Base-by-base conservation (phyloP, 2,888 invertebrate species). In the Phytoseiulus persimilis region DNA sequence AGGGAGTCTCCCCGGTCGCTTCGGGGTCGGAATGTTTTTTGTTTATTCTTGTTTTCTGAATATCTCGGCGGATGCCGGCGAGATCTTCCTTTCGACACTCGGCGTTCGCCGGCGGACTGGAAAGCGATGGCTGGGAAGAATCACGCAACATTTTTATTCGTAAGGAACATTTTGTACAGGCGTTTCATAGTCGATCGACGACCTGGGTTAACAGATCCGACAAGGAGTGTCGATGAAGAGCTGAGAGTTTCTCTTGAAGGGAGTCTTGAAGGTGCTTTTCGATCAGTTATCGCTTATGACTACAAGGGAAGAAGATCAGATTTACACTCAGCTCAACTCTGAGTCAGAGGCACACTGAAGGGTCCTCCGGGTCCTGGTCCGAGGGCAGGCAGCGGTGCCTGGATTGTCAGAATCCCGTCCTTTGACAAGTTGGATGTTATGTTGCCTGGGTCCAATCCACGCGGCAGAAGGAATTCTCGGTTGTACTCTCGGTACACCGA, bases 401-500 rank as follows among this genome's bases (percentile, higher is more conserved):
- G 98, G 89, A 99, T 98, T 83, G 98, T 98, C 91, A 99, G 94
- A 46, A 98, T 97, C 84, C 99, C 99, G 93, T 98, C 98, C 93
- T 97, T 97, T 93, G 97, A 97, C 92, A 99, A 94, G 89, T 98
- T 98, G 46, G 98, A 98, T 93, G 96, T 96, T 94, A 99, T 98
- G 91, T 95, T 95, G 94, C 98, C 98, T 0, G 98, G 98, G 93
- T 98, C 97, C 90, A 98, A 97, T 92, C 98, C 98, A 93, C 97
- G 96, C 9, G 98, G 99, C 93, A 99, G 94, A 93, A 98, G 94
- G 94, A 98, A 99, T 94, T 98, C 98, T 91, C 98, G 95, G 94
- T 98, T 98, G 95, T 98, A 99, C 93, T 99, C 98, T 94, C 98
- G 95, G 95, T 97, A 98, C 91, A 98, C 97, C 84, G 97, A 97